Conservation (phyloP, 2,113 vertebrate genomes). For the Hymenochirus boettgeri region DNA sequence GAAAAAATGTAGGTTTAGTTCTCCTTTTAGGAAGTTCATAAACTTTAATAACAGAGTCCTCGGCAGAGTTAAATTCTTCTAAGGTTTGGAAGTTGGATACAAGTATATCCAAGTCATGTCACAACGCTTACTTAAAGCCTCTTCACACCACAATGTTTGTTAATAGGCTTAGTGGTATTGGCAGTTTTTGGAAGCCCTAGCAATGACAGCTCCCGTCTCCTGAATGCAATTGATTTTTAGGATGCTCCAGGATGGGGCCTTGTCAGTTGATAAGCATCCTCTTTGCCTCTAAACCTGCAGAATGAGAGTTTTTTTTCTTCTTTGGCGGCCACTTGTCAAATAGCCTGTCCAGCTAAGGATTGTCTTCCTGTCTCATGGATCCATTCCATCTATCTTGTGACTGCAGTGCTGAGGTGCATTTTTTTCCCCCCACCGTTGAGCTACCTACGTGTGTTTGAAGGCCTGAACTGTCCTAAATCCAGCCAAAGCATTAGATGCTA, state of each 20-base stretch:
- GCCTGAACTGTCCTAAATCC: no score
- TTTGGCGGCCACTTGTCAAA: constrained; percentile 51
- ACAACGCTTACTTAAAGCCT: constrained; percentile 6
- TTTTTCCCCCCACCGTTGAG: background rate
- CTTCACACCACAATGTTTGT: constrained; percentile 6
- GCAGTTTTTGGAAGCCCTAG: constrained; percentile 9
- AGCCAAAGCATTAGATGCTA: no score
- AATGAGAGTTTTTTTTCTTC: constrained; percentile 43
- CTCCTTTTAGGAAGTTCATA: no score
- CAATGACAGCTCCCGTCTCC: constrained; percentile 8
- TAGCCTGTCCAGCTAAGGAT: constrained; percentile 35
- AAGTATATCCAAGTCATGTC: background rate
- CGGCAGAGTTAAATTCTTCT: background rate
- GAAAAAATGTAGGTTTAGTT: no score
- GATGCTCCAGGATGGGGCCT: constrained; percentile 37
- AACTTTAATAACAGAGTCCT: no score
- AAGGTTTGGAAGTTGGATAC: background rate
- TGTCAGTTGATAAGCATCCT: constrained; percentile 40
- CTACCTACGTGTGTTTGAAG: no score
- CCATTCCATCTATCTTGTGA: background rate
- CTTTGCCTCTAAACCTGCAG: constrained; percentile 28
- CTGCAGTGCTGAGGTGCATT: background rate
- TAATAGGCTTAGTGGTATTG: background rate
- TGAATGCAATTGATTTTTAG: constrained; percentile 33
- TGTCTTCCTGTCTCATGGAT: constrained; percentile 45